Evolutionary conservation across 2,113 vertebrate genomes (phyloP), one percentile per base, ranked within the genome.

Genomic region (Sinosuthora webbiana): DNA sequence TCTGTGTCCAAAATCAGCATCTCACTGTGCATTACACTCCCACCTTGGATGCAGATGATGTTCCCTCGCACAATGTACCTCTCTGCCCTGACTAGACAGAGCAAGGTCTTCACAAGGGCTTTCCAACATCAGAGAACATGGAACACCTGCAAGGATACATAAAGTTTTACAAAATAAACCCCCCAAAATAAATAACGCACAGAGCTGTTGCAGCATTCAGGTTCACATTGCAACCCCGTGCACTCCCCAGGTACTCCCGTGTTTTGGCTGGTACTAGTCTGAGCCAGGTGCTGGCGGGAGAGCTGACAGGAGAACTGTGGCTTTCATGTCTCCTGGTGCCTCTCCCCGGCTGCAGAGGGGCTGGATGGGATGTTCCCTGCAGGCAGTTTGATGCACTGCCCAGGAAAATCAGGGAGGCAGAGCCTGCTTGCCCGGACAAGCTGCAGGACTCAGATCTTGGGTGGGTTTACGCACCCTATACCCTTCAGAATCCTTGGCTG

Each of bases 381-480:
- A 42, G n/a, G 55, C 60, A 37, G 24, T 30, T 53, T 53, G 81
- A 73, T 56, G 41, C 19, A 12, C 10, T 73, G 59, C 68, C 35
- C 0, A 0, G 30, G 39, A 76, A 33, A 86, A 77, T 14, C 3
- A 9, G 23, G 47, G 30, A 57, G 19, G 22, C 71, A 89, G 63
- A 68, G 35, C 11, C 33, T 60, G 33, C 42, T 59, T 69, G 33
- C 53, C 53, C 52, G 49, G 37, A n/a, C 21, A 60, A 35, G 35
- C 45, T 4, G 0, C 3, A 1, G 44, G 35, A 37, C 52, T 64
- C 0, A 0, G 14, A 24, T 60, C 27, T 44, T 35, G 39, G 44
- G 20, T 0, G 1, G 24, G 8, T 60, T 86, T 86, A 67, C 7
- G 1, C 21, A 37, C 0, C 20, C 27, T 0, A 0, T 33, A 56